A percentile compares a stretch with the other conserved stretches of the same genome.
Conservation (phyloP, 2,888 invertebrate genomes). For the Plagodis dolabraria region DNA sequence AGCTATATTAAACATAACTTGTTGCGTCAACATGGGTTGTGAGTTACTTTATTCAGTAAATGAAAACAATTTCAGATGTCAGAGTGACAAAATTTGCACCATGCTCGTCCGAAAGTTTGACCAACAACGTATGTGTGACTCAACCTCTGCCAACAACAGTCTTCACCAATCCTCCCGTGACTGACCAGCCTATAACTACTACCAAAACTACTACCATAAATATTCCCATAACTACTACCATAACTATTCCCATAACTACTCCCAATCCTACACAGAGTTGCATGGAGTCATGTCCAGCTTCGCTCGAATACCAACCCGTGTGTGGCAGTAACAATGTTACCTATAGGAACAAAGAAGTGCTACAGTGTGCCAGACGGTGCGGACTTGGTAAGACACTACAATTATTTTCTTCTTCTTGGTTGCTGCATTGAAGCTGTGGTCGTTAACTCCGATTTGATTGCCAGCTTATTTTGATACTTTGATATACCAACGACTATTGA, state of each 20-base stretch:
- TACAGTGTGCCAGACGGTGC: conserved; percentile 69
- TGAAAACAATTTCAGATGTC: conserved; percentile 23
- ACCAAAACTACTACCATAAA: not conserved
- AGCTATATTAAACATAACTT: too few species aligned
- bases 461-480: too few species aligned
- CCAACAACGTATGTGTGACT: not conserved
- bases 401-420: too few species aligned
- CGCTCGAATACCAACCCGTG: conserved; percentile 72
- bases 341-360: conserved; percentile 63
- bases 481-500: too few species aligned
- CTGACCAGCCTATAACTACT: conserved; percentile 1
- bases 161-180: conserved; percentile 43
- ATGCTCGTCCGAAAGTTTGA: conserved; percentile 4
- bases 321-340: conserved; percentile 68
- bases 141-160: not conserved
- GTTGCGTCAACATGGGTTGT: too few species aligned
- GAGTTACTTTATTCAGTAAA: too few species aligned
- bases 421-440: too few species aligned
- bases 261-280: conserved; percentile 2
- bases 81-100: conserved; percentile 20
- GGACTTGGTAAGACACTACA: conserved; percentile 64
- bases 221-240: too few species aligned
- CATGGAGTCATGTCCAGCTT: conserved; percentile 43
- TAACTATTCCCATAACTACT: not conserved
- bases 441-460: too few species aligned